Conservation (phyloP, 1,140 invertebrate species). For the Acyrthosiphon pisum region DNA sequence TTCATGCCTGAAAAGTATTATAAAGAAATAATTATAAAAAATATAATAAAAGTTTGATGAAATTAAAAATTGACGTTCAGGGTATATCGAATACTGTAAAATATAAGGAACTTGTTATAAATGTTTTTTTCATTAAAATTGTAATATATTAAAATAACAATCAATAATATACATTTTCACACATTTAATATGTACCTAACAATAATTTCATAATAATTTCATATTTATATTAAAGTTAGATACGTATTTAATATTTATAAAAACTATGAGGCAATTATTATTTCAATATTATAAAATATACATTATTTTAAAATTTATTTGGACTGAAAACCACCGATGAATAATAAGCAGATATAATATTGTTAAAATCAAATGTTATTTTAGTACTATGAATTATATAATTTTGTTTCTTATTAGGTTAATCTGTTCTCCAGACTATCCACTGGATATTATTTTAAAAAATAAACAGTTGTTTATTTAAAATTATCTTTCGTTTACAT, state of each 20-base stretch:
- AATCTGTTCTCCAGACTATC: background rate
- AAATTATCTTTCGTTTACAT: background rate
- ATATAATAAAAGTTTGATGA: background rate
- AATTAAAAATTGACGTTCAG: background rate
- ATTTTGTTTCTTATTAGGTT: background rate
- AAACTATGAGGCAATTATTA: background rate
- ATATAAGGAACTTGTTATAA: background rate
- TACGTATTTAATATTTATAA: no score
- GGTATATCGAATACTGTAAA: background rate
- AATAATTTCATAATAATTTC: no score
- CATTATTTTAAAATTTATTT: background rate
- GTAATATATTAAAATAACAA: background rate
- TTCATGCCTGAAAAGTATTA: background rate
- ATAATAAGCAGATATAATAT: background rate
- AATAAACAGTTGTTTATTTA: background rate
- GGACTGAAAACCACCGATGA: background rate
- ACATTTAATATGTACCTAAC: no score
- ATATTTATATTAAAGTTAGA: no score
- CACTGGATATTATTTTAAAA: background rate
- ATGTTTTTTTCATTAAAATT: background rate
- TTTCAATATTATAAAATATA: background rate
- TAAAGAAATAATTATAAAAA: background rate
- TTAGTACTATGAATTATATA: background rate
- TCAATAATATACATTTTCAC: background rate
- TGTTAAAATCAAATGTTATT: background rate